A percentile compares a stretch with the other conserved stretches of the same genome.
Conservation (phyloP, 2,797 vertebrate genomes). For the Poecilia picta region DNA sequence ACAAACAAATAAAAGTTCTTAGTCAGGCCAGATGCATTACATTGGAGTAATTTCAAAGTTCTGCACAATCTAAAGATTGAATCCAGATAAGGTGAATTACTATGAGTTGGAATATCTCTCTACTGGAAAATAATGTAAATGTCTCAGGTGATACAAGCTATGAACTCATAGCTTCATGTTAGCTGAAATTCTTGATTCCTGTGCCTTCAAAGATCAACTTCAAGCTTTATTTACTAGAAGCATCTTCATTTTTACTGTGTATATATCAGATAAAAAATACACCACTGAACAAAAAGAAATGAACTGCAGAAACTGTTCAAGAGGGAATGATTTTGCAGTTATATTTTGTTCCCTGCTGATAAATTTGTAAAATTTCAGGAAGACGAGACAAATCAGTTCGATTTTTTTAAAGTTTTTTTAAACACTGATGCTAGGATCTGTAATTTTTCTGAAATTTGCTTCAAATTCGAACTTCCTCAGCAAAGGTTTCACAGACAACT, state of each 20-base stretch:
- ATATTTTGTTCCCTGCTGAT: background rate
- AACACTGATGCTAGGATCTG: background rate
- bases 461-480: slow-evolving; percentile 21
- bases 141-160: background rate
- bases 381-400: background rate
- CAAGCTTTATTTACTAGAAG: background rate
- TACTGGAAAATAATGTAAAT: background rate
- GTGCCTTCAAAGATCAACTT: background rate
- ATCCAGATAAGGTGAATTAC: background rate
- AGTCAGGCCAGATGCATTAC: background rate
- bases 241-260: background rate
- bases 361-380: background rate
- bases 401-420: background rate
- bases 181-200: background rate
- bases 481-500: slow-evolving; percentile 45
- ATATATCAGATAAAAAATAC: background rate
- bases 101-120: background rate
- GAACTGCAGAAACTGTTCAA: slow-evolving; percentile 32
- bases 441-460: slow-evolving; percentile 10
- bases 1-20: background rate
- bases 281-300: background rate
- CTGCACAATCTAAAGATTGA: background rate
- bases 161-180: background rate
- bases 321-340: slow-evolving; percentile 7
- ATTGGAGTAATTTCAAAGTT: background rate